Percentiles rank a stretch among this genome's conserved stretches.
Conservation (phyloP, 2,113 vertebrate species). For the Spizaetus ornatus region DNA sequence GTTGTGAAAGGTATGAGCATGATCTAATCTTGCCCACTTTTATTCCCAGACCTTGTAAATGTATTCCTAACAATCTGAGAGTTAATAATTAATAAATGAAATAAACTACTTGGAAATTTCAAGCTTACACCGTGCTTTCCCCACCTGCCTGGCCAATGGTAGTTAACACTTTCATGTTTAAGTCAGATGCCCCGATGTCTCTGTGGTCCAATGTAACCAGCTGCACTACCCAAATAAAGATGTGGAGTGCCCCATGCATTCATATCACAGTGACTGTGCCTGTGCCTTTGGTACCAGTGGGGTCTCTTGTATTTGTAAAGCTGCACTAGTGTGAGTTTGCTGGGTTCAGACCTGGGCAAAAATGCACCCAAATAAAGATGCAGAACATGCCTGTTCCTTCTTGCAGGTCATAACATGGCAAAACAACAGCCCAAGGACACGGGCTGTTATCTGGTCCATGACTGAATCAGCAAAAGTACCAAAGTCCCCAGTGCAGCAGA, state of each 20-base stretch:
- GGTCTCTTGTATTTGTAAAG: neutral
- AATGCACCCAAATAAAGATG: neutral
- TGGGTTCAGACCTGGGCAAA: neutral
- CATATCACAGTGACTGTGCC: too few relatives aligned
- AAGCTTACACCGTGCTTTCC: neutral
- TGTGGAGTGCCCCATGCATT: neutral
- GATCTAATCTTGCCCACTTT: neutral
- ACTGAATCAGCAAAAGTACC: neutral
- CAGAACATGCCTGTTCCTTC: neutral
- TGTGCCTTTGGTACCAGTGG: neutral
- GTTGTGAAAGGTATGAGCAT: neutral
- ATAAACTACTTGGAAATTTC: neutral
- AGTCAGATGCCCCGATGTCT: neutral
- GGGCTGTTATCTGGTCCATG: neutral
- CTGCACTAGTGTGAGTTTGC: neutral
- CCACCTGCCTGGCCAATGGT: neutral
- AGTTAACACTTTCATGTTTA: neutral
- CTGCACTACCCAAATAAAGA: neutral
- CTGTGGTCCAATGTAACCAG: neutral
- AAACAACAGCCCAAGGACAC: neutral
- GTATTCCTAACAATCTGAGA: neutral
- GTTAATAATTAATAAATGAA: slow-evolving; percentile 38
- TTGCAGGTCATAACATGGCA: neutral
- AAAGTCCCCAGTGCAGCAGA: accelerated
- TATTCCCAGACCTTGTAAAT: neutral